phyloP scores from a whole-genome alignment of 2,888 invertebrate species.

The Cataglyphis livida region DNA sequence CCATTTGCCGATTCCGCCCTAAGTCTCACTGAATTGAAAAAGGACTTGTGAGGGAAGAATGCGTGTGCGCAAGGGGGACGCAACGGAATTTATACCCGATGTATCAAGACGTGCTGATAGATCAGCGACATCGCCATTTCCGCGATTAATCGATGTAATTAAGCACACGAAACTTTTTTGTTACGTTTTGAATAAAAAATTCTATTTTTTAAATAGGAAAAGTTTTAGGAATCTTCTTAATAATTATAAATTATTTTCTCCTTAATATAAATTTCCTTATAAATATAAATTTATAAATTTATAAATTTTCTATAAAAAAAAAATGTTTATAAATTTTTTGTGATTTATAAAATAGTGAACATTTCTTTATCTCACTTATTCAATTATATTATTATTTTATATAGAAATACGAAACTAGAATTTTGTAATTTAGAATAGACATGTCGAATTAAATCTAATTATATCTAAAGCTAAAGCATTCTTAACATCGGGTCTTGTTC shows the following conservation, averaged over 20 bases:
- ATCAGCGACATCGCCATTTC: not conserved
- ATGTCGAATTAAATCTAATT: not conserved
- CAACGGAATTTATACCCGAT: slow-evolving; percentile 28
- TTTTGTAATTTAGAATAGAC: too few relatives aligned
- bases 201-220: not conserved
- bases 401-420: not conserved
- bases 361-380: too few relatives aligned
- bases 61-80: not conserved
- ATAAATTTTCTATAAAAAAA: not conserved
- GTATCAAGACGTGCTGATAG: slow-evolving; percentile 11
- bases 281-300: too few relatives aligned
- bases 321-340: not conserved
- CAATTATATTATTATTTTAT: not conserved
- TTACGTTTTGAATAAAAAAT: not conserved
- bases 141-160: not conserved
- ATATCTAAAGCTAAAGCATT: not conserved
- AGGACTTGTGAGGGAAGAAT: slow-evolving; percentile 23
- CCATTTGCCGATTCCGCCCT: slow-evolving; percentile 72
- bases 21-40: slow-evolving; percentile 47
- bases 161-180: too few relatives aligned
- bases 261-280: not conserved
- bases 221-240: not conserved
- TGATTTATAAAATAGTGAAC: too few relatives aligned
- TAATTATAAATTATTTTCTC: not conserved
- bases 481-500: not conserved